Percentiles rank a stretch among this genome's conserved stretches.
These are phyloP conservation scores for Athalia rosae DNA, from an alignment of 2,888 invertebrate species.

Conservation along the genomic window DNA sequence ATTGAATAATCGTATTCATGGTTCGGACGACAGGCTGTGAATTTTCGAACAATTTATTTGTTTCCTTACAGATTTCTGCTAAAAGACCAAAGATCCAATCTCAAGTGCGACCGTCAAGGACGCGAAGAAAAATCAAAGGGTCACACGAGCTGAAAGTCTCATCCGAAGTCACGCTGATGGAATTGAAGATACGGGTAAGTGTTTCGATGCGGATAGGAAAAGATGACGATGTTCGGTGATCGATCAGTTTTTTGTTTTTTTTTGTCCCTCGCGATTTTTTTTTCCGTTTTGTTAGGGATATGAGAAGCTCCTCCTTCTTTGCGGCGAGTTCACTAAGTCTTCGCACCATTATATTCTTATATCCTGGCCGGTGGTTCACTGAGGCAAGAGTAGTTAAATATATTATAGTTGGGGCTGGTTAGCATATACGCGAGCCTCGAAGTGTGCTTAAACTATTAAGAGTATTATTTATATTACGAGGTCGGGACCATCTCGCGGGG, in stretches of 20 bases:
- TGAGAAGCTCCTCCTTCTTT: conserved; percentile 11
- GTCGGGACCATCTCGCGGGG: conserved; percentile 66
- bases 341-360: conserved; percentile 43
- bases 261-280: background rate
- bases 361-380: conserved; percentile 40
- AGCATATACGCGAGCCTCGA: conserved; percentile 64
- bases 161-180: conserved; percentile 67
- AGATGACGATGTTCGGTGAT: too few relatives aligned
- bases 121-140: conserved; percentile 68
- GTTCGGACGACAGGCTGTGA: background rate
- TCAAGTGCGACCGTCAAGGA: conserved; percentile 62
- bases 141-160: conserved; percentile 69
- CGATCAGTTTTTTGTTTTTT: background rate
- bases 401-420: conserved; percentile 67
- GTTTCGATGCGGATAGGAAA: too few relatives aligned
- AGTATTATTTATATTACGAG: conserved; percentile 71
- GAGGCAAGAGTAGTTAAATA: conserved; percentile 43
- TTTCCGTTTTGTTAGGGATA: background rate
- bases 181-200: conserved; percentile 69
- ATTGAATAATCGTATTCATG: background rate
- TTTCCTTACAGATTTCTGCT: conserved; percentile 56
- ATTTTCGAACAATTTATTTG: conserved; percentile 6
- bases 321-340: conserved; percentile 32
- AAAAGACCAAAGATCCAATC: conserved; percentile 61
- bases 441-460: conserved; percentile 73